phyloP scores from a whole-genome alignment of 2,113 vertebrate species.

The Guaruba guarouba region DNA sequence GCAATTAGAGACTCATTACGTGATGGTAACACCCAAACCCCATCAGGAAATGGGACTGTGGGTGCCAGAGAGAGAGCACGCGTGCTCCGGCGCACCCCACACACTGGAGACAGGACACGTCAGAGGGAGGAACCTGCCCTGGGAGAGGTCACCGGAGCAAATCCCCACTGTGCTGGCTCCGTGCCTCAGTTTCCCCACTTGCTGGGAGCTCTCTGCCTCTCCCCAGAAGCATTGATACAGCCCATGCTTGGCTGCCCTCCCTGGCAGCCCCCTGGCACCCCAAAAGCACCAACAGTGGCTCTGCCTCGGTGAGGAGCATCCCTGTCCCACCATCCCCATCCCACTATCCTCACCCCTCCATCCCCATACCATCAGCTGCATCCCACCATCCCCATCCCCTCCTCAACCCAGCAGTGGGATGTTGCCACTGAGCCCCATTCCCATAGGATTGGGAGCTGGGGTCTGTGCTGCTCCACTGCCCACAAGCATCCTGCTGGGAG shows the following conservation, averaged over 20 bases:
- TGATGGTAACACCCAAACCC: conserved; percentile 9
- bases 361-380: not conserved
- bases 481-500: not conserved
- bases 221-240: not conserved
- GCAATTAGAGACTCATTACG: conserved; percentile 42
- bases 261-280: not conserved
- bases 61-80: not conserved
- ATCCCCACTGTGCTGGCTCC: not conserved
- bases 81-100: not conserved
- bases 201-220: not conserved
- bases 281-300: not conserved
- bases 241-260: not conserved
- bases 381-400: not conserved
- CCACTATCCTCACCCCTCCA: fast-evolving
- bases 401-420: not conserved
- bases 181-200: conserved; percentile 30
- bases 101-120: fast-evolving
- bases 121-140: not conserved
- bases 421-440: not conserved
- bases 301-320: not conserved
- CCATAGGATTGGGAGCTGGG: not conserved
- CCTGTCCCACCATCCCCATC: not conserved
- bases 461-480: not conserved
- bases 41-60: not conserved
- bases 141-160: not conserved